A percentile compares a stretch with the other conserved stretches of the same genome.
Conservation (phyloP, 92 coral and sea anemone genomes). For the Heteractis magnifica region DNA sequence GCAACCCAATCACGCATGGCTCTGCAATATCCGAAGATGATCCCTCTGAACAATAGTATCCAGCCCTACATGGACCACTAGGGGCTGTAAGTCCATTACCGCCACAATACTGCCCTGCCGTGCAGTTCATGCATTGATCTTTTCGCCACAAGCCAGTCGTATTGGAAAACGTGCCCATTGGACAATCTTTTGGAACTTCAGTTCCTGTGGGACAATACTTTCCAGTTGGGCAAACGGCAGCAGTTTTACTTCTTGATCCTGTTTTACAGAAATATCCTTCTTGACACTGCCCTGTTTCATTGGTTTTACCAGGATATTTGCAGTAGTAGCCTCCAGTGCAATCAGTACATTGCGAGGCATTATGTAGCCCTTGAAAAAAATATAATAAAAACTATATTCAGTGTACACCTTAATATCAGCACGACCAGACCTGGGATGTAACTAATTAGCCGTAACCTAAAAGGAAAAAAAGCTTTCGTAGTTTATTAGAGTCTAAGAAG, state of each 20-base stretch:
- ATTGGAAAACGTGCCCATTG: slow-evolving; percentile 82
- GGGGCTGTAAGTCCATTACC: slow-evolving; percentile 70
- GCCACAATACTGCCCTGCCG: slow-evolving; percentile 84
- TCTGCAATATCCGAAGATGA: slow-evolving; percentile 63
- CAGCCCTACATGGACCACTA: slow-evolving; percentile 78
- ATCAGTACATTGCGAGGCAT: slow-evolving; percentile 74
- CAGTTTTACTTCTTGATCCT: slow-evolving; percentile 56
- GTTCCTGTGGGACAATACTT: slow-evolving; percentile 87
- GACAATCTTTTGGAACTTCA: slow-evolving; percentile 71
- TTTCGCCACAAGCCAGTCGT: slow-evolving; percentile 73
- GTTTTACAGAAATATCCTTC: slow-evolving; percentile 77
- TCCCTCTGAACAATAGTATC: slow-evolving; percentile 88
- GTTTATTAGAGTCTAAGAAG: no score
- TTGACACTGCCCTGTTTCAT: slow-evolving; percentile 75
- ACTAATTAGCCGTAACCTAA: no score
- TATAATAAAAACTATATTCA: background rate
- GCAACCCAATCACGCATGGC: slow-evolving; percentile 88
- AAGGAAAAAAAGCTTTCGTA: no score
- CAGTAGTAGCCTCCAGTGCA: slow-evolving; percentile 91
- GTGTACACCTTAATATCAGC: background rate
- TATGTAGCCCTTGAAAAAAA: slow-evolving; percentile 67
- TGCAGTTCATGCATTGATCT: slow-evolving; percentile 82
- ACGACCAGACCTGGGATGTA: background rate
- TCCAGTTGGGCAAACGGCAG: slow-evolving; percentile 78
- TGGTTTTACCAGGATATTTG: slow-evolving; percentile 72